phyloP scores from a whole-genome alignment of 2,888 invertebrate species.

The Augiades crinisus region DNA sequence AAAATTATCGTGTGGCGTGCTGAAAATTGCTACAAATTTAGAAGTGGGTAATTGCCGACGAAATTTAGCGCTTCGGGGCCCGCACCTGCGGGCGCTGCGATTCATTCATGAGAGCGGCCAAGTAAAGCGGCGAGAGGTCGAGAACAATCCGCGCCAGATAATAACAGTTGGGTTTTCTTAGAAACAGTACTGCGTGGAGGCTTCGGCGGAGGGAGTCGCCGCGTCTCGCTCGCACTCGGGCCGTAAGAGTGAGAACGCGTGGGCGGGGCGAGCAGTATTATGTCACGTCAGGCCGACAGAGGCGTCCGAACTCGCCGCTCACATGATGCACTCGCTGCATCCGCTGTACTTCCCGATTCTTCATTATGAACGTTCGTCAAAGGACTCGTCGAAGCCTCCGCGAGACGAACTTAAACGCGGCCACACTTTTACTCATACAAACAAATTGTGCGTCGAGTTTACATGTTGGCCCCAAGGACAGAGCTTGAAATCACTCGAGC shows the following conservation, averaged over 20 bases:
- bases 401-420: constrained; percentile 29
- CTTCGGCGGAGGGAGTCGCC: constrained; percentile 64
- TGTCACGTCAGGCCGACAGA: constrained; percentile 65
- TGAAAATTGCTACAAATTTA: constrained; percentile 65
- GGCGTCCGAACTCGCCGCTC: constrained; percentile 43
- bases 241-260: constrained; percentile 63
- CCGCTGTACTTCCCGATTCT: constrained; percentile 59
- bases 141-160: constrained; percentile 72
- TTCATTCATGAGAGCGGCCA: constrained; percentile 73
- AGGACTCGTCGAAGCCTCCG: constrained; percentile 49
- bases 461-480: constrained; percentile 1
- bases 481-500: constrained; percentile 3
- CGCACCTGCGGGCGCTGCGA: constrained; percentile 69
- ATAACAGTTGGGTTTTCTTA: constrained; percentile 78
- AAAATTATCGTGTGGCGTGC: constrained; percentile 72
- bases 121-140: constrained; percentile 63
- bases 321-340: constrained; percentile 57
- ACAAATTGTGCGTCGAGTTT: constrained; percentile 2
- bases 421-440: constrained; percentile 1
- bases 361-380: constrained; percentile 56
- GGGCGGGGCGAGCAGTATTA: constrained; percentile 70
- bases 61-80: constrained; percentile 64
- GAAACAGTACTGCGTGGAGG: constrained; percentile 71
- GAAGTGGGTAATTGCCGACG: constrained; percentile 63
- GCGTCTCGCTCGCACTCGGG: constrained; percentile 55